A percentile compares a stretch with the other conserved stretches of the same genome.
Conservation (phyloP, 2,888 invertebrate genomes). For the Sinopyrophorus schimmeli region DNA sequence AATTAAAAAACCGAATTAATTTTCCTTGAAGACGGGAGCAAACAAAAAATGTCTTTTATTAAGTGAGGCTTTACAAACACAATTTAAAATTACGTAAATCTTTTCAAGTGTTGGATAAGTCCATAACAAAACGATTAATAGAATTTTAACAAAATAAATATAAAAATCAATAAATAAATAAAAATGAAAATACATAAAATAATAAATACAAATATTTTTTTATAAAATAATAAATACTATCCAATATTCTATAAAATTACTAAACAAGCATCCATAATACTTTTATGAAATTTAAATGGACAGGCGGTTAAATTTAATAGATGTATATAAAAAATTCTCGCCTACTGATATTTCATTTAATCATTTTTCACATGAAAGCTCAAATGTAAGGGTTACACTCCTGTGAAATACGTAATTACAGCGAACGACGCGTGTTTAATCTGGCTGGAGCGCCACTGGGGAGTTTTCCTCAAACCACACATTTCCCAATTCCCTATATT, state of each 20-base stretch:
- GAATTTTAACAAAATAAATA: too few relatives aligned
- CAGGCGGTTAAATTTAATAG: too few relatives aligned
- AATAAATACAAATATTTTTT: too few relatives aligned
- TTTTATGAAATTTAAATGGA: too few relatives aligned
- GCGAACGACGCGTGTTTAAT: conserved; percentile 28
- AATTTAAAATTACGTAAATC: conserved; percentile 30
- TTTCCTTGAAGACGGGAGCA: conserved; percentile 11
- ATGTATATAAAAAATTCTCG: too few relatives aligned
- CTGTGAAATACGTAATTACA: conserved; percentile 27
- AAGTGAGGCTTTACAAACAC: conserved; percentile 28
- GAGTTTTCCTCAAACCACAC: conserved; percentile 20
- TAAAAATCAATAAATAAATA: too few relatives aligned
- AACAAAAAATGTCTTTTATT: conserved; percentile 24
- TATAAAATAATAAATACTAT: too few relatives aligned
- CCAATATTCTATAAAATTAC: too few relatives aligned
- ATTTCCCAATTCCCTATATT: conserved; percentile 27
- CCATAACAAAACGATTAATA: too few relatives aligned
- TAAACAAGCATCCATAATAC: too few relatives aligned
- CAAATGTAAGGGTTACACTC: conserved; percentile 17
- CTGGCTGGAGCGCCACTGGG: conserved; percentile 22
- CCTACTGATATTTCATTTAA: conserved; percentile 21
- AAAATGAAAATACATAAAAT: too few relatives aligned
- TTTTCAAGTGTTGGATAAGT: conserved; percentile 11
- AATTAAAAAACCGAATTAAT: conserved; percentile 27
- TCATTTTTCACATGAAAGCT: conserved; percentile 17